phyloP scores from a whole-genome alignment of 35 echinoderm and acorn worm species.

The Heliocidaris tuberculata region DNA sequence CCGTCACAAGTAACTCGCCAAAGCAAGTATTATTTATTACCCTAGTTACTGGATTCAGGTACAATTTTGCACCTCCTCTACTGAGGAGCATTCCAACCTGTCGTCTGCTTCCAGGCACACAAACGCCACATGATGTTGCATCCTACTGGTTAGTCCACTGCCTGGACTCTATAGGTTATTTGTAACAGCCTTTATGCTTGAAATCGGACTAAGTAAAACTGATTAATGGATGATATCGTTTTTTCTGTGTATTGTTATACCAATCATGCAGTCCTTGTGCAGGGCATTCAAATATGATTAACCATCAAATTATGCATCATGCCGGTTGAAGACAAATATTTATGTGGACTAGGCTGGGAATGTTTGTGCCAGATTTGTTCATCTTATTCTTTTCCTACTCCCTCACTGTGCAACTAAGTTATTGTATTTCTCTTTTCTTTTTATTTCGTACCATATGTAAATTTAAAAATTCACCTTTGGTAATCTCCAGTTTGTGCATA shows the following conservation, averaged over 20 bases:
- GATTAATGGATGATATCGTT: no score
- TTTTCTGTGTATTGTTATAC: not conserved
- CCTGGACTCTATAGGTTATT: no score
- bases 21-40: no score
- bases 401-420: not conserved
- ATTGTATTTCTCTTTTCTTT: not conserved
- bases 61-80: no score
- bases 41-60: no score
- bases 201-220: no score
- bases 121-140: no score
- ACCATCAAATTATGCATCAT: not conserved
- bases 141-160: no score
- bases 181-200: no score
- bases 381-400: not conserved
- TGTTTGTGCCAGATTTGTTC: not conserved
- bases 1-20: no score
- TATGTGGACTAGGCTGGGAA: not conserved
- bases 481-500: not conserved
- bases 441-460: not conserved
- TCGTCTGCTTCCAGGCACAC: no score
- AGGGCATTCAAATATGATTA: not conserved
- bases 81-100: no score
- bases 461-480: not conserved
- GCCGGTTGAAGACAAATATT: not conserved
- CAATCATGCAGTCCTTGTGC: not conserved